A percentile compares a stretch with the other conserved stretches of the same genome.
Evolutionary conservation across 2,888 invertebrate genomes (phyloP).

Genomic region (Crocallis elinguaria): DNA sequence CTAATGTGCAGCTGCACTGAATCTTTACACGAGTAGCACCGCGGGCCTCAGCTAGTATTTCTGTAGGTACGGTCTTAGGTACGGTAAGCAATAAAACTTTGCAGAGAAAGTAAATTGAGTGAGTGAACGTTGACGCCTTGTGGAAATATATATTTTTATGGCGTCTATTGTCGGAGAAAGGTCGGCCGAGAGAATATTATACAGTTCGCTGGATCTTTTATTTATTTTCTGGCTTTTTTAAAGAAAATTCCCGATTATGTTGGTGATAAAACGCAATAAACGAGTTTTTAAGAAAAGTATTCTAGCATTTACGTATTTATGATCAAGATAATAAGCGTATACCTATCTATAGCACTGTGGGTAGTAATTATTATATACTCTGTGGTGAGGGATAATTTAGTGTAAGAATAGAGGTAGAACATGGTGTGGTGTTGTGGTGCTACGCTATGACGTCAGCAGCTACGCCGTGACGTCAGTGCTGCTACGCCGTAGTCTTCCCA

Average conservation of each 20-base stretch:
- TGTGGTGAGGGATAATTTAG: too few species aligned
- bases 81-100: constrained; percentile 26
- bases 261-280: neutral
- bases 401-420: too few species aligned
- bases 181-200: constrained; percentile 8
- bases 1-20: too few species aligned
- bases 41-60: neutral
- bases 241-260: neutral
- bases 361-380: too few species aligned
- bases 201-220: constrained; percentile 9
- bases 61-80: neutral
- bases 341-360: too few species aligned
- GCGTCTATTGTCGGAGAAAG: constrained; percentile 26
- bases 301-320: too few species aligned
- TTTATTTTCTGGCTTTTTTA: neutral
- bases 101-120: constrained; percentile 33
- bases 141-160: constrained; percentile 25
- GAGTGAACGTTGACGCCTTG: constrained; percentile 21
- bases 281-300: neutral
- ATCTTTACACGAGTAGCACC: too few species aligned
- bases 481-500: too few species aligned
- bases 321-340: too few species aligned
- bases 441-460: too few species aligned
- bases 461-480: too few species aligned
- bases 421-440: too few species aligned